A percentile compares a stretch with the other conserved stretches of the same genome.
phyloP scores from a whole-genome alignment of 2,888 invertebrate genomes.

The Temnothorax ravouxi region DNA sequence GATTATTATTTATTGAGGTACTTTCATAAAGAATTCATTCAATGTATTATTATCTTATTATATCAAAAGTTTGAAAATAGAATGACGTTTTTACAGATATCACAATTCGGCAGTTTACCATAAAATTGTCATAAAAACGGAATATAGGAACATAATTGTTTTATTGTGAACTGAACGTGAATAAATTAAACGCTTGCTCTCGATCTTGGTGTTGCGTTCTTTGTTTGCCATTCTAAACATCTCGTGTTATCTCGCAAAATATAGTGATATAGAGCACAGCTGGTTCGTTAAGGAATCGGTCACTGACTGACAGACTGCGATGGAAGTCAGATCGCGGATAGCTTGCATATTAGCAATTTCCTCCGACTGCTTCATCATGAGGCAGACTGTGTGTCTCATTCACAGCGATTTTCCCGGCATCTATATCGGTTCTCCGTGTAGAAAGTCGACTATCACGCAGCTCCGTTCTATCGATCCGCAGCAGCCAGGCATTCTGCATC shows the following conservation, averaged over 20 bases:
- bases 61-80: background rate
- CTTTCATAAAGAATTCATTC: no score
- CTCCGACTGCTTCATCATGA: conserved; percentile 12
- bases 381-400: conserved; percentile 59
- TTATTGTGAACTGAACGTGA: background rate
- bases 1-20: no score
- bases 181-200: background rate
- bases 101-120: background rate
- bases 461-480: conserved; percentile 80
- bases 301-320: background rate
- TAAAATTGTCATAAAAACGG: background rate
- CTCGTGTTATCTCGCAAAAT: background rate
- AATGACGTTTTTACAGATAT: background rate
- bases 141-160: background rate
- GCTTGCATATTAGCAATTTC: conserved; percentile 35
- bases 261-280: background rate
- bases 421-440: conserved; percentile 69
- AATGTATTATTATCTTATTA: background rate
- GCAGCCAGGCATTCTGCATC: conserved; percentile 64
- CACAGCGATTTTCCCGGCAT: conserved; percentile 53
- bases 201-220: background rate
- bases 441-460: conserved; percentile 78
- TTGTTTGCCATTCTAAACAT: background rate
- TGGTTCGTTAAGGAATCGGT: background rate
- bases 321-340: conserved; percentile 14